Evolutionary conservation across 2,888 invertebrate genomes (phyloP).

Genomic region (Acanthosepion lycidas): DNA sequence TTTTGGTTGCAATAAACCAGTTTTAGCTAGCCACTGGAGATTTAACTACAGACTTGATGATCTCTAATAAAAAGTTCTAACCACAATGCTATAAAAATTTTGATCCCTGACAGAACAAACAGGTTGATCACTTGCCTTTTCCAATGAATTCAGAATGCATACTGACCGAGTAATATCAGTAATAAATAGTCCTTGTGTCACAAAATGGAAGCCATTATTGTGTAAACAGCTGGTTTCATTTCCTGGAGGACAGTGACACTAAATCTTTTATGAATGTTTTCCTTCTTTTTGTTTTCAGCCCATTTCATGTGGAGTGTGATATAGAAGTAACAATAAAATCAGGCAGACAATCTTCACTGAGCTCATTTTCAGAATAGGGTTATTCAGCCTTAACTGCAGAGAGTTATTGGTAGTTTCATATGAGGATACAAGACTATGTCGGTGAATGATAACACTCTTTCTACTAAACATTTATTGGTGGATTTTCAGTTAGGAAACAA

Average conservation of each 20-base stretch:
- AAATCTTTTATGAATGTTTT: conserved; percentile 1
- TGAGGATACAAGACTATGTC: background rate
- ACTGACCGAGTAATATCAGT: background rate
- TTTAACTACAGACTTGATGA: too few relatives aligned
- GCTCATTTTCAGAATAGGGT: background rate
- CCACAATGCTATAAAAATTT: background rate
- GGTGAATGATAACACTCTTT: background rate
- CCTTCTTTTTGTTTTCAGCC: background rate
- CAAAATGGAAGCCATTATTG: conserved; percentile 20
- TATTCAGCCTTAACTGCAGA: background rate
- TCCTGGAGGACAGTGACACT: background rate
- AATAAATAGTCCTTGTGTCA: background rate
- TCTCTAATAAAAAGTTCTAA: background rate
- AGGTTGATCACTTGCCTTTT: background rate
- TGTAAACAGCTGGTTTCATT: conserved; percentile 6
- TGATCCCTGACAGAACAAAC: background rate
- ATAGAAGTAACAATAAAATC: background rate
- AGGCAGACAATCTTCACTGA: background rate
- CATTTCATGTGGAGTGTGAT: background rate
- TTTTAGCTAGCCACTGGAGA: too few relatives aligned
- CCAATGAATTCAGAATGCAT: background rate
- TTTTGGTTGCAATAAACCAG: too few relatives aligned
- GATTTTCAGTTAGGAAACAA: too few relatives aligned
- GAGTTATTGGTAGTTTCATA: background rate
- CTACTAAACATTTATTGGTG: background rate